Conservation (phyloP, 2,888 invertebrate genomes). For the Aspidiotus destructor region DNA sequence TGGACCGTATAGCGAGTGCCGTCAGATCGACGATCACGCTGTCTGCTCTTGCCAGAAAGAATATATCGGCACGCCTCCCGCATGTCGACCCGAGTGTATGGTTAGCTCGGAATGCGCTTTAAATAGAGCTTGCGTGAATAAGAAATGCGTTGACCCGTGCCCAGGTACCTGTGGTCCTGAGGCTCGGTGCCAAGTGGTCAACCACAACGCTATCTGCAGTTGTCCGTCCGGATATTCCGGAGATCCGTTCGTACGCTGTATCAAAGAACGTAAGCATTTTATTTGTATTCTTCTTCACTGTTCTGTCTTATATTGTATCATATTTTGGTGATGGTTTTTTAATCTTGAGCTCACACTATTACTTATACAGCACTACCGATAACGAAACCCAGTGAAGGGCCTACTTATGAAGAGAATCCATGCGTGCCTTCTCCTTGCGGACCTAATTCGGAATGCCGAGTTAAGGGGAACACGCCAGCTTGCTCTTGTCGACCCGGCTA, state of each 20-base stretch:
- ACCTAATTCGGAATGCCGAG: constrained; percentile 69
- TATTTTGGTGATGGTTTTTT: background rate
- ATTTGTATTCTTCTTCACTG: background rate
- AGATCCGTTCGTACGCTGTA: constrained; percentile 53
- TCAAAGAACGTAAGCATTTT: constrained; percentile 38
- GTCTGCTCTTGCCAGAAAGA: constrained; percentile 54
- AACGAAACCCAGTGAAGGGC: constrained; percentile 39
- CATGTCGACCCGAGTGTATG: constrained; percentile 59
- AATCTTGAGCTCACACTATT: background rate
- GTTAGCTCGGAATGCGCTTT: constrained; percentile 62
- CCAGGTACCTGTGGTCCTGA: constrained; percentile 44
- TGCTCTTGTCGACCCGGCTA: constrained; percentile 71
- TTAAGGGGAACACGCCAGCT: constrained; percentile 63
- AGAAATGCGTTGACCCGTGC: constrained; percentile 50
- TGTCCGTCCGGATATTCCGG: constrained; percentile 55
- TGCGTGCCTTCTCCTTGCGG: constrained; percentile 78
- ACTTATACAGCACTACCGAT: constrained; percentile 44
- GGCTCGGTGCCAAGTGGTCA: constrained; percentile 60
- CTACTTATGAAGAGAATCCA: constrained; percentile 49
- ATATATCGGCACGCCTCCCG: constrained; percentile 52
- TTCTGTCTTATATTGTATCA: background rate
- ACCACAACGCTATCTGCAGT: constrained; percentile 69
- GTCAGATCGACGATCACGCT: constrained; percentile 40
- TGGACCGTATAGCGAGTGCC: constrained; percentile 43
- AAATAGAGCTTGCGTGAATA: constrained; percentile 55